Evolutionary conservation across 2,113 vertebrate species (phyloP).

Genomic region (Rhineura floridana): DNA sequence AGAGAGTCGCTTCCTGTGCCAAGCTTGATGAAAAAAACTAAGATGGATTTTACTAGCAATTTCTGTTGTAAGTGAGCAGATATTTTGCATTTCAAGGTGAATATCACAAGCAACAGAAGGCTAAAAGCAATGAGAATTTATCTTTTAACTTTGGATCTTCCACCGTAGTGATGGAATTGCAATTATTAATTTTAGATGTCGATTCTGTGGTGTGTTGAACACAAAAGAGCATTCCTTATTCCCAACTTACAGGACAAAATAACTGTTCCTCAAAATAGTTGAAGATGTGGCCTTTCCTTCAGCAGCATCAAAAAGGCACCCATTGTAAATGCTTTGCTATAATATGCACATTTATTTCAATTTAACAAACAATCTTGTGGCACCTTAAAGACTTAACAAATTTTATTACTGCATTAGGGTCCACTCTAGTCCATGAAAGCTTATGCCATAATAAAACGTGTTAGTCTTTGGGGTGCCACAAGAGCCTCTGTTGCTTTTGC

Average conservation of each 20-base stretch:
- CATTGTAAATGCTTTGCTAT: background rate
- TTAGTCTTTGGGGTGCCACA: too few relatives aligned
- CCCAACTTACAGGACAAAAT: background rate
- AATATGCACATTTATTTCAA: background rate
- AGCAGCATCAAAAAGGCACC: background rate
- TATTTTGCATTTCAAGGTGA: background rate
- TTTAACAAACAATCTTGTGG: too few relatives aligned
- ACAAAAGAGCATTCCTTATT: background rate
- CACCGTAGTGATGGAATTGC: background rate
- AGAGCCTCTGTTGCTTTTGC: too few relatives aligned
- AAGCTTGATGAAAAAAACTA: background rate
- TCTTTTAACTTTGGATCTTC: background rate
- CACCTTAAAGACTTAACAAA: too few relatives aligned
- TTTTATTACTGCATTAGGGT: too few relatives aligned
- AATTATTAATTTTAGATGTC: background rate
- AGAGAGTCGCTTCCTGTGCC: background rate
- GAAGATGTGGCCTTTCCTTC: background rate
- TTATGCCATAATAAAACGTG: too few relatives aligned
- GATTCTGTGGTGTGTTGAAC: background rate
- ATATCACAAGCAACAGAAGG: background rate
- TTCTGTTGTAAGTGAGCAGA: background rate
- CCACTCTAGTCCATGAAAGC: too few relatives aligned
- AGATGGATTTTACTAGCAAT: background rate
- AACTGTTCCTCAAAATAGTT: too few relatives aligned
- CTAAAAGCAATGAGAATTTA: background rate